phyloP scores from a whole-genome alignment of 2,113 vertebrate genomes.

The Periophthalmodon schlosseri region DNA sequence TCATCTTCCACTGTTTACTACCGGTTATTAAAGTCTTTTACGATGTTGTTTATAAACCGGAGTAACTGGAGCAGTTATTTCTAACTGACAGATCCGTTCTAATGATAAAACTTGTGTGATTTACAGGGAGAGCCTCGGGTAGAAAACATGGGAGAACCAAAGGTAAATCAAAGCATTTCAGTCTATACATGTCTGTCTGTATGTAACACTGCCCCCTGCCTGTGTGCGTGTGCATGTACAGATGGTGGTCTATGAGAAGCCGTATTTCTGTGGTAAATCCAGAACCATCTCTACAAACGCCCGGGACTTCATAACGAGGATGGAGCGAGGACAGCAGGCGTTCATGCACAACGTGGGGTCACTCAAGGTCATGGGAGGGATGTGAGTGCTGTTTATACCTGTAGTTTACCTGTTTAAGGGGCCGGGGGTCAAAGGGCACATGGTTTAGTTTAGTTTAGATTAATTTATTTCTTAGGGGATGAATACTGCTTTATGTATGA shows the following conservation, averaged over 20 bases:
- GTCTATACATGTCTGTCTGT: neutral
- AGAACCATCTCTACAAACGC: slow-evolving; percentile 82
- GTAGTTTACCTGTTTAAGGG: neutral
- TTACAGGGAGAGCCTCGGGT: slow-evolving; percentile 87
- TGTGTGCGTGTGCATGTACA: slow-evolving; percentile 42
- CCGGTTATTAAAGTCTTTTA: no score
- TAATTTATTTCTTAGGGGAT: no score
- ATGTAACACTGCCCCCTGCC: neutral
- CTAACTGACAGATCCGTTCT: neutral
- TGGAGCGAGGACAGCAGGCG: slow-evolving; percentile 61
- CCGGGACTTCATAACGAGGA: slow-evolving; percentile 80
- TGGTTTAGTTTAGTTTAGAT: no score
- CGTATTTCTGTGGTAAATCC: slow-evolving; percentile 83
- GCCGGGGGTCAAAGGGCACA: no score
- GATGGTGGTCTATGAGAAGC: slow-evolving; percentile 85
- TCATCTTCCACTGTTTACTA: no score
- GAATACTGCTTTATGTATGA: no score
- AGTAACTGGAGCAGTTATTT: neutral
- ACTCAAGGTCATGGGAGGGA: slow-evolving; percentile 85
- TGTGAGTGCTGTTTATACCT: slow-evolving; percentile 78
- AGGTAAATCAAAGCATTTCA: slow-evolving; percentile 73
- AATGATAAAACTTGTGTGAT: neutral
- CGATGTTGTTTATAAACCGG: no score
- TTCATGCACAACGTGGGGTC: slow-evolving; percentile 82
- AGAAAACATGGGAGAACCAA: slow-evolving; percentile 84